A percentile compares a stretch with the other conserved stretches of the same genome.
phyloP scores from a whole-genome alignment of 2,888 invertebrate genomes.

The Eristalis arbustorum region DNA sequence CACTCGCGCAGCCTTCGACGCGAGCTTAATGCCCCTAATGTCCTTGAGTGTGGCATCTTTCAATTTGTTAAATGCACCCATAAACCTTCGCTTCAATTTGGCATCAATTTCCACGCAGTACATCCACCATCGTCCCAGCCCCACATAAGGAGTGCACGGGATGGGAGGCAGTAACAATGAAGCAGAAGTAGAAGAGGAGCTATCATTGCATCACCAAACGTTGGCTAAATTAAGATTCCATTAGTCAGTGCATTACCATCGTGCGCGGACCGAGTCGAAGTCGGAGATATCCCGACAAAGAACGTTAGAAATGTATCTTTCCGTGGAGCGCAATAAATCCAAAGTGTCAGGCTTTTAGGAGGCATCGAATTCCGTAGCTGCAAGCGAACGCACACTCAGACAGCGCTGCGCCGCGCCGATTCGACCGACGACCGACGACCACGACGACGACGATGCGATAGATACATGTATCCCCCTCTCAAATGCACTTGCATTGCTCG shows the following conservation, averaged over 20 bases:
- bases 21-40: conserved; percentile 31
- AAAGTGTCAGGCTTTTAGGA: conserved; percentile 76
- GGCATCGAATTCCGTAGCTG: conserved; percentile 65
- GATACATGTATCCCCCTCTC: conserved; percentile 3
- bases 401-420: too few species aligned
- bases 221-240: conserved; percentile 79
- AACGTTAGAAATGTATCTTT: conserved; percentile 78
- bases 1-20: conserved; percentile 7
- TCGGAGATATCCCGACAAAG: conserved; percentile 70
- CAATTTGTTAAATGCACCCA: conserved; percentile 57
- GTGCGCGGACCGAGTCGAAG: conserved; percentile 33
- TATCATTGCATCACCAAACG: conserved; percentile 66
- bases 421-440: too few species aligned
- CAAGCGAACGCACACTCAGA: conserved; percentile 19
- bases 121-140: conserved; percentile 16
- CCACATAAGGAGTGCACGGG: background rate
- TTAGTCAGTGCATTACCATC: conserved; percentile 74
- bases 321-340: conserved; percentile 77
- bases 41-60: conserved; percentile 50
- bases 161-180: background rate
- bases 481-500: conserved; percentile 55
- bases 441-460: background rate
- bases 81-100: conserved; percentile 62
- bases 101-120: conserved; percentile 37
- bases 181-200: conserved; percentile 17